phyloP scores from a whole-genome alignment of 37 sponge, comb jelly and placozoan species.

The Halichondria panicea region DNA sequence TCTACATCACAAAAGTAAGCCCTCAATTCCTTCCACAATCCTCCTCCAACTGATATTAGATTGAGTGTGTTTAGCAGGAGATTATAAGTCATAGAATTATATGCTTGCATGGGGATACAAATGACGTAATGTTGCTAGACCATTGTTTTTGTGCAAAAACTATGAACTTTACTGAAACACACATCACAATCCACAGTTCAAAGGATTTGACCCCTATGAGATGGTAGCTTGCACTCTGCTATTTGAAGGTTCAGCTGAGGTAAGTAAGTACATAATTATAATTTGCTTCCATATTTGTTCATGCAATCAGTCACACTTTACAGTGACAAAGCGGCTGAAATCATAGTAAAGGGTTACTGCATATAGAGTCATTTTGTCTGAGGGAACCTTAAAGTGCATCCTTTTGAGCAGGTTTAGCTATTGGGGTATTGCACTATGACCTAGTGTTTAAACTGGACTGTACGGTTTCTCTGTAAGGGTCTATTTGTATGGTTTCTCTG shows the following conservation, averaged over 20 bases:
- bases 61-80: conserved; percentile 1
- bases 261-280: conserved; percentile 2
- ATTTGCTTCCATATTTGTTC: too few relatives aligned
- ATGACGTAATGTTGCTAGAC: conserved; percentile 3
- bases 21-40: not conserved
- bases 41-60: not conserved
- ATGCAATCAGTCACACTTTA: too few relatives aligned
- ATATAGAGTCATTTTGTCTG: too few relatives aligned
- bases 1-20: conserved; percentile 80
- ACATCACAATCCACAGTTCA: conserved; percentile 88
- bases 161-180: not conserved
- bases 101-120: too few relatives aligned
- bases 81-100: not conserved
- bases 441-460: too few relatives aligned
- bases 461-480: too few relatives aligned
- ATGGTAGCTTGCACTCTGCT: conserved; percentile 83
- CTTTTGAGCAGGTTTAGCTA: too few relatives aligned
- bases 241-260: conserved; percentile 84
- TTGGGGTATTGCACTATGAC: too few relatives aligned
- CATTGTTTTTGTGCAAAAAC: not conserved
- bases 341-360: too few relatives aligned
- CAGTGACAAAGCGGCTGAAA: too few relatives aligned
- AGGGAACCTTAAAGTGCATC: too few relatives aligned
- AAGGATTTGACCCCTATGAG: conserved; percentile 81
- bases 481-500: too few relatives aligned